phyloP scores from a whole-genome alignment of 2,113 vertebrate genomes.

The Percina caprodes region DNA sequence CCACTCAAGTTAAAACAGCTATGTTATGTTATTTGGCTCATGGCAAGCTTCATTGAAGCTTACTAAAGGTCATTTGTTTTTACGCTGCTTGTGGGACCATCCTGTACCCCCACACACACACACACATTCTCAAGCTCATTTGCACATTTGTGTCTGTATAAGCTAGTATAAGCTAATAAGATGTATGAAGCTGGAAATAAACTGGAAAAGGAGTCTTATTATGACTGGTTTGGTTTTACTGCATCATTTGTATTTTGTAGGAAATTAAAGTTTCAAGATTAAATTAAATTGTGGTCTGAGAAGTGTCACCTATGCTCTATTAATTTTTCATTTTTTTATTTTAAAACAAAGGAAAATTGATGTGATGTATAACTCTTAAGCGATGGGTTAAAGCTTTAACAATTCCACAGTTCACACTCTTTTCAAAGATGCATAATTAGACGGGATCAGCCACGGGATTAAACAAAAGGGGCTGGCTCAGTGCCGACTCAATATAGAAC shows the following conservation, averaged over 20 bases:
- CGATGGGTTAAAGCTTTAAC: constrained; percentile 12
- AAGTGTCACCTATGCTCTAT: constrained; percentile 46
- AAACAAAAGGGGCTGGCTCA: constrained; percentile 13
- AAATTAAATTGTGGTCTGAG: constrained; percentile 76
- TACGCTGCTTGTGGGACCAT: constrained; percentile 62
- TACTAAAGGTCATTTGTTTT: constrained; percentile 59
- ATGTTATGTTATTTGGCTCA: constrained; percentile 42
- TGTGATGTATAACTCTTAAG: neutral
- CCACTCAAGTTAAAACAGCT: constrained; percentile 28
- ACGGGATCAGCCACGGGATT: constrained; percentile 21
- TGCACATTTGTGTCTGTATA: constrained; percentile 71
- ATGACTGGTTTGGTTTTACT: constrained; percentile 81
- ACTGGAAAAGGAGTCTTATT: constrained; percentile 26
- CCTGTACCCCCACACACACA: neutral
- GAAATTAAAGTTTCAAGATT: constrained; percentile 82
- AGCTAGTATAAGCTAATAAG: constrained; percentile 36
- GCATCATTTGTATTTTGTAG: constrained; percentile 86
- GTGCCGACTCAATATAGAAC: neutral
- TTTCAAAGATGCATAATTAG: constrained; percentile 11
- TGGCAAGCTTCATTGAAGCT: constrained; percentile 43
- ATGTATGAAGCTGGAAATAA: constrained; percentile 70
- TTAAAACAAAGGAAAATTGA: constrained; percentile 40
- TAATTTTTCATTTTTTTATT: constrained; percentile 44
- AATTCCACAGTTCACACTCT: constrained; percentile 17
- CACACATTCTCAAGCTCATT: constrained; percentile 63